Percentiles rank a stretch among this genome's conserved stretches.
Evolutionary conservation across 2,113 vertebrate species (phyloP).

Genomic region (Dromaius novaehollandiae): DNA sequence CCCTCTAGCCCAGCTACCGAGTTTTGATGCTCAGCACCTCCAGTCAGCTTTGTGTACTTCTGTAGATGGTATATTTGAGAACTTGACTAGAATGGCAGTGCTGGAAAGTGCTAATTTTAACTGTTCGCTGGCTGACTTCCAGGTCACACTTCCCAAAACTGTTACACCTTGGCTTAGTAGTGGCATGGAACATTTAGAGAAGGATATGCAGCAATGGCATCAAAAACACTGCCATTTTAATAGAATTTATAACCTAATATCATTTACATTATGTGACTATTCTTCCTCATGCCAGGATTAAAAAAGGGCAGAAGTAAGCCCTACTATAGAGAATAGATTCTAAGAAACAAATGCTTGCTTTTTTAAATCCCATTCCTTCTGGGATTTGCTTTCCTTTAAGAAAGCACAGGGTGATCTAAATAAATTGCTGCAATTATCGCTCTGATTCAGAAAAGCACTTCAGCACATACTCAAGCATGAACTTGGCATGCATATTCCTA

Average conservation of each 20-base stretch:
- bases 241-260: neutral
- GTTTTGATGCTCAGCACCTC: neutral
- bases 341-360: neutral
- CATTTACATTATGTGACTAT: neutral
- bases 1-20: neutral
- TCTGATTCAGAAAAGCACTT: conserved; percentile 45
- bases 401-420: neutral
- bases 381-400: neutral
- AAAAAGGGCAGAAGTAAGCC: neutral
- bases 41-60: neutral
- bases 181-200: neutral
- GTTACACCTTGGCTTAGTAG: neutral
- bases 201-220: neutral
- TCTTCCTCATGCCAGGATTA: neutral
- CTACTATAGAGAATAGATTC: neutral
- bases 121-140: neutral
- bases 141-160: neutral
- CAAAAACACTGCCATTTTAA: neutral
- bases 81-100: neutral
- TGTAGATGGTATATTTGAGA: neutral
- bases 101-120: neutral
- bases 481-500: neutral
- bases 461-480: conserved; percentile 15
- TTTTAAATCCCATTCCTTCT: neutral
- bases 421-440: conserved; percentile 19